A percentile compares a stretch with the other conserved stretches of the same genome.
Conservation (phyloP, 2,888 invertebrate species). For the Drosophila eohydei region DNA sequence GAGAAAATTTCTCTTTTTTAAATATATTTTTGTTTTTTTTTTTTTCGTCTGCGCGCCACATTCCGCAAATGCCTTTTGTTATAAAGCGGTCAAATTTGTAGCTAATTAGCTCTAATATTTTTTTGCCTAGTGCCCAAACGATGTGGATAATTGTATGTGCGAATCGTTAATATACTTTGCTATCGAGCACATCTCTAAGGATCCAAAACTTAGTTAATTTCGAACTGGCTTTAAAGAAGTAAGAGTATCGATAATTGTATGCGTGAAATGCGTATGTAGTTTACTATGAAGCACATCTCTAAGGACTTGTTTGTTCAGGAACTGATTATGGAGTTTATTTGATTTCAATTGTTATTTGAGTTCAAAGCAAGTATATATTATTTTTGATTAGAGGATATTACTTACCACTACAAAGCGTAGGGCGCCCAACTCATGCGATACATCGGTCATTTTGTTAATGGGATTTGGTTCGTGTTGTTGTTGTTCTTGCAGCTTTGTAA, state of each 20-base stretch:
- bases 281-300: not conserved
- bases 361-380: no score
- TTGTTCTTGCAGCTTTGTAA: conserved; percentile 47
- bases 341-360: not conserved
- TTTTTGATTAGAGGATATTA: conserved; percentile 27
- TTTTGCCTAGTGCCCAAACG: not conserved
- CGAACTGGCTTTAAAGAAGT: no score
- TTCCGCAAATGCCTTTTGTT: conserved; percentile 60
- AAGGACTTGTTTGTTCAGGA: no score
- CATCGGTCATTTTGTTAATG: conserved; percentile 82
- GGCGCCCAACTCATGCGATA: conserved; percentile 84
- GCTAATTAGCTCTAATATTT: conserved; percentile 27
- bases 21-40: conserved; percentile 28
- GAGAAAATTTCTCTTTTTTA: conserved; percentile 38
- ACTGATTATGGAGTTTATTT: not conserved
- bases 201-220: no score
- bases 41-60: conserved; percentile 33
- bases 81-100: conserved; percentile 2
- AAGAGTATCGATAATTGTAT: no score
- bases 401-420: conserved; percentile 85
- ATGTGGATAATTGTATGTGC: not conserved
- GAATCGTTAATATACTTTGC: not conserved
- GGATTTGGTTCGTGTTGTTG: conserved; percentile 43
- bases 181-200: no score
- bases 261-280: no score